Evolutionary conservation across 2,113 vertebrate genomes (phyloP).

Genomic region (Nerophis lumbriciformis): DNA sequence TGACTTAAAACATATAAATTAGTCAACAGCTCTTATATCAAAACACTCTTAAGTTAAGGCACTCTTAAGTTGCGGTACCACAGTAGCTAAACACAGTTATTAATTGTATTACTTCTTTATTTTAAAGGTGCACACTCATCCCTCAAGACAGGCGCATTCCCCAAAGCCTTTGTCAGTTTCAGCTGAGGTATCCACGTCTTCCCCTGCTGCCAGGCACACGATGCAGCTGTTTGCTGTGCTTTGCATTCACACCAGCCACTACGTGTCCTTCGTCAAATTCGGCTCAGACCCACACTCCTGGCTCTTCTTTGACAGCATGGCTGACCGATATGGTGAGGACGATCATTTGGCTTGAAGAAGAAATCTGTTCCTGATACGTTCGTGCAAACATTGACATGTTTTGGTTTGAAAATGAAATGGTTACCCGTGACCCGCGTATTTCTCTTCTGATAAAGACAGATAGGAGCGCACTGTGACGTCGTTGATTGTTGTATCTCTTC

Average conservation of each 20-base stretch:
- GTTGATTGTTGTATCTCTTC: slow-evolving; percentile 32
- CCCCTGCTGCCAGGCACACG: slow-evolving; percentile 36
- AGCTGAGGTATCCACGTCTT: slow-evolving; percentile 1
- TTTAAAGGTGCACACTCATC: slow-evolving; percentile 66
- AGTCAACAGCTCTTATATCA: too few species aligned
- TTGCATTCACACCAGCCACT: slow-evolving; percentile 80
- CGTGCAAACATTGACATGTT: slow-evolving; percentile 8
- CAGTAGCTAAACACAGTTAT: neutral
- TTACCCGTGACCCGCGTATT: neutral
- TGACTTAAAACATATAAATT: too few species aligned
- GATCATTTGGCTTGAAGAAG: too few species aligned
- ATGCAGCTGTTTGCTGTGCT: slow-evolving; percentile 77
- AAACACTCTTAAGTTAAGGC: too few species aligned
- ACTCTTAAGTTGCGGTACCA: too few species aligned
- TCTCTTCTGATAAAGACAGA: slow-evolving; percentile 35
- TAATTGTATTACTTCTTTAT: neutral
- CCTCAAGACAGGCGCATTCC: slow-evolving; percentile 51
- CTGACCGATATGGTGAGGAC: slow-evolving; percentile 71
- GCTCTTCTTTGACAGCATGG: slow-evolving; percentile 82
- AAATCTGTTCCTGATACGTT: neutral
- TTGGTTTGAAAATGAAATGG: slow-evolving; percentile 3
- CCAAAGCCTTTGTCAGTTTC: slow-evolving; percentile 43
- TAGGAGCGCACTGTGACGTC: slow-evolving; percentile 38
- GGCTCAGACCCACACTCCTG: slow-evolving; percentile 64
- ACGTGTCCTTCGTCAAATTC: slow-evolving; percentile 77